Base-by-base conservation (phyloP, 2,113 vertebrate genomes). In the Acrocephalus arundinaceus region DNA sequence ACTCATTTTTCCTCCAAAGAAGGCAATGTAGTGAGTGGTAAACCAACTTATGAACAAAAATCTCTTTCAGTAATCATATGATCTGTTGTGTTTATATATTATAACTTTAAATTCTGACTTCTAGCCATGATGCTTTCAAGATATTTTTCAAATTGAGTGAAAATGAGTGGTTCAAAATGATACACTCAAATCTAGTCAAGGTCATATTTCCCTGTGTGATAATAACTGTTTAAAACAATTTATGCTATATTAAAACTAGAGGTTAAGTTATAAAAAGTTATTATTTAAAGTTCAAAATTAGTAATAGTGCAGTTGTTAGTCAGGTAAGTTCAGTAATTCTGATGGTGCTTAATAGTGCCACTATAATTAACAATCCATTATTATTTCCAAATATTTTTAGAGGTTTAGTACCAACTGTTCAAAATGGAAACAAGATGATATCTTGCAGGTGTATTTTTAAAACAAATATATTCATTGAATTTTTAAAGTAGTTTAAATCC, bases 41-140 rank as follows among this genome's bases (percentile, higher is more conserved):
- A 57, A 94, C 4, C n/a, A 92, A 52, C 5, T 45, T 80, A 88
- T 8, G 4, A 16, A 67, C 14, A 84, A 83, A 87, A 84, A 46
- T 19, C 18, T 85, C 33, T 37, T 91, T 82, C 25, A 59, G 33
- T 86, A 93, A 48, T 52, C 67, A 30, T 87, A 24, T 33, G 16
- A 45, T 75, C 33, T 46, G 8, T 18, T 66, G 10, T 70, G 21
- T 61, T 79, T 58, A 37, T 54, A 21, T 20, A 66, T 72, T 55
- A 57, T 45, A 87, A 52, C 15, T 90, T 87, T 49, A 92, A 55
- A 85, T 86, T 78, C 49, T 79, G 74, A 81, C 59, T 93, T 96
- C 16, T 61, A 51, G 14, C 30, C 49, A 87, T 65, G 75, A 66
- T 4, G 65, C 2, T 13, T 35, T 54, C 33, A 72, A 81, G 22